Conservation (phyloP, 2,113 vertebrate genomes). For the Geococcyx californianus region DNA sequence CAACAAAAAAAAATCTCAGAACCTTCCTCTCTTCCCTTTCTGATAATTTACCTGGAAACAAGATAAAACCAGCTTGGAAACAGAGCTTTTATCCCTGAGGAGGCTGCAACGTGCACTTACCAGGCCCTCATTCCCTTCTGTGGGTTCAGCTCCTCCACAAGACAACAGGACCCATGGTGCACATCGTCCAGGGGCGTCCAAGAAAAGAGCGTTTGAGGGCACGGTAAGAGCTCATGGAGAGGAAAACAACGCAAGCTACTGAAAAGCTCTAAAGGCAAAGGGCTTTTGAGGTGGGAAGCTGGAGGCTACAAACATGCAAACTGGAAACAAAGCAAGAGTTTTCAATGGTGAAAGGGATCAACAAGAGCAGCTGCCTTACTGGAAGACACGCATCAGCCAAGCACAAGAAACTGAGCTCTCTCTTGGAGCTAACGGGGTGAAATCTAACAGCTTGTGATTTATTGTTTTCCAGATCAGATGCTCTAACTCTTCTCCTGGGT, state of each 20-base stretch:
- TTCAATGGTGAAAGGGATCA: not conserved
- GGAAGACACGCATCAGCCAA: not conserved
- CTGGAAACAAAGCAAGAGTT: not conserved
- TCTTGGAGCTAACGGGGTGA: not conserved
- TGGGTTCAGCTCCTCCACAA: not conserved
- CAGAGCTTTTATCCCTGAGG: not conserved
- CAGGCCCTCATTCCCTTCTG: not conserved
- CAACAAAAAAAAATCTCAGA: not conserved
- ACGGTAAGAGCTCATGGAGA: not conserved
- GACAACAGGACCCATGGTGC: rapidly evolving
- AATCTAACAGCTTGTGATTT: not conserved
- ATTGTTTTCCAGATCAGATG: not conserved
- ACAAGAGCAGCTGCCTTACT: not conserved
- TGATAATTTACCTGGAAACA: not conserved
- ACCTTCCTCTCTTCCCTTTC: not conserved
- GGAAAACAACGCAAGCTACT: not conserved
- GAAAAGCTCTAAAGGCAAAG: not conserved
- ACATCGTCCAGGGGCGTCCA: not conserved
- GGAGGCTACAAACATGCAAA: not conserved
- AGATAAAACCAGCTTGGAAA: not conserved
- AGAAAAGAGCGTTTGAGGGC: not conserved
- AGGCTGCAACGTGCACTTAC: not conserved
- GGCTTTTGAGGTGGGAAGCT: not conserved
- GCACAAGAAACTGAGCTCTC: rapidly evolving
- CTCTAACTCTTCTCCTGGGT: not conserved